These are phyloP conservation scores for Morbakka virulenta DNA, from an alignment of 30 jellyfish, hydroid and myxozoan species.

Conservation along the genomic window DNA sequence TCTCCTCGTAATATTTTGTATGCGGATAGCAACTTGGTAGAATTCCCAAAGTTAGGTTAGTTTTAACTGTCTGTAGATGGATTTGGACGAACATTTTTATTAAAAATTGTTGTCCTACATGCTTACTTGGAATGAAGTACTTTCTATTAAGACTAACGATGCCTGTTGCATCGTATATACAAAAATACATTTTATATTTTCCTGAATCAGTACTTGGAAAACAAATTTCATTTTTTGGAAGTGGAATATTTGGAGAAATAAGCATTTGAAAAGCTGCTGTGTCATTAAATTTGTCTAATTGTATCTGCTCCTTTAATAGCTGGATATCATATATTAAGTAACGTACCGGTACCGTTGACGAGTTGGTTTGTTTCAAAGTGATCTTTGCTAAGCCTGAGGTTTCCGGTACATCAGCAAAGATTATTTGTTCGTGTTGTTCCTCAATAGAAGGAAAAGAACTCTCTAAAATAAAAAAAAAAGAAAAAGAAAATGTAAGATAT, in stretches of 20 bases:
- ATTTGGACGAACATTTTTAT: neutral
- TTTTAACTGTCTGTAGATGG: neutral
- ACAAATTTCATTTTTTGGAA: neutral
- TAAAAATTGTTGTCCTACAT: neutral
- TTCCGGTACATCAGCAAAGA: too few species aligned
- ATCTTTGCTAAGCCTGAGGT: too few species aligned
- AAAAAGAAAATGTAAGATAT: too few species aligned
- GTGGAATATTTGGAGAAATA: neutral
- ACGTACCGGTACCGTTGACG: too few species aligned
- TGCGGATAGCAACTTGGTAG: neutral
- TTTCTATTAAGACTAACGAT: neutral
- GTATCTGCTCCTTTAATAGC: neutral
- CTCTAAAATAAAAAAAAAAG: too few species aligned
- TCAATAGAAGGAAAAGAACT: too few species aligned
- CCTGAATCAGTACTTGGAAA: neutral
- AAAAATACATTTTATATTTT: too few species aligned
- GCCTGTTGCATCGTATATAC: neutral
- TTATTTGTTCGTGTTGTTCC: too few species aligned
- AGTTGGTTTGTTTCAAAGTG: too few species aligned
- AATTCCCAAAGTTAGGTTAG: neutral
- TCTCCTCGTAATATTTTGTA: neutral
- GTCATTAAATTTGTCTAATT: too few species aligned
- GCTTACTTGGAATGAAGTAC: neutral
- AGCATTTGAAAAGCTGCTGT: neutral
- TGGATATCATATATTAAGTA: neutral